These are phyloP conservation scores for Anthophora plumipes DNA, from an alignment of 2,888 invertebrate species.

Conservation along the genomic window DNA sequence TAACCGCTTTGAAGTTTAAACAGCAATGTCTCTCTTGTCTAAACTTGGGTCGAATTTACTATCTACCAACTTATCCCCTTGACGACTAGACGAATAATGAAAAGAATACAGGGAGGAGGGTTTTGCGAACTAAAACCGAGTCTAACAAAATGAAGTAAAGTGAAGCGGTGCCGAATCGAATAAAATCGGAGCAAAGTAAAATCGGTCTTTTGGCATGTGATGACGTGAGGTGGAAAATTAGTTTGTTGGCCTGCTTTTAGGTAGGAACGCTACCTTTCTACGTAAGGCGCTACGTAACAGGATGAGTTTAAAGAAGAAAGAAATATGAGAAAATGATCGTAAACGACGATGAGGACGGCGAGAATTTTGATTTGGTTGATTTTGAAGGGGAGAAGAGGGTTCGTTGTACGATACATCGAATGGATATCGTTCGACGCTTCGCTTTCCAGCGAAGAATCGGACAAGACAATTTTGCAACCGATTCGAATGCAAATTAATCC, in stretches of 20 bases:
- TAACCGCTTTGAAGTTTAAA: too few species aligned
- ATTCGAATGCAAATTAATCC: background rate
- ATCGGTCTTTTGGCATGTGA: too few species aligned
- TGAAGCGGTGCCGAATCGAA: background rate
- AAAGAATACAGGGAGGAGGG: background rate
- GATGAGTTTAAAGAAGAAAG: background rate
- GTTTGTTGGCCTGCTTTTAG: slow-evolving; percentile 9
- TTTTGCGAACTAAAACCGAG: too few species aligned
- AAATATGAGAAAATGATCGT: background rate
- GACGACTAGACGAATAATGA: slow-evolving; percentile 1
- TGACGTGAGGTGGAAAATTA: too few species aligned
- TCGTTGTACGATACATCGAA: background rate
- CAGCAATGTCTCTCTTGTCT: too few species aligned
- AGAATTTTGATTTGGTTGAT: background rate
- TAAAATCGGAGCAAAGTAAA: too few species aligned
- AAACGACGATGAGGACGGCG: background rate
- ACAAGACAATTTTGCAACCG: background rate
- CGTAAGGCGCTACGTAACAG: background rate
- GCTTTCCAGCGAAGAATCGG: background rate
- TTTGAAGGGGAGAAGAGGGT: background rate
- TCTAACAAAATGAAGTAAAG: too few species aligned
- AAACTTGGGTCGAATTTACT: too few species aligned
- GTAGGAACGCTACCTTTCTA: background rate
- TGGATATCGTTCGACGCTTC: background rate
- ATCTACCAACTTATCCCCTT: background rate